Base-by-base conservation (phyloP, 2,113 vertebrate species). In the Phylloscopus trochiloides region DNA sequence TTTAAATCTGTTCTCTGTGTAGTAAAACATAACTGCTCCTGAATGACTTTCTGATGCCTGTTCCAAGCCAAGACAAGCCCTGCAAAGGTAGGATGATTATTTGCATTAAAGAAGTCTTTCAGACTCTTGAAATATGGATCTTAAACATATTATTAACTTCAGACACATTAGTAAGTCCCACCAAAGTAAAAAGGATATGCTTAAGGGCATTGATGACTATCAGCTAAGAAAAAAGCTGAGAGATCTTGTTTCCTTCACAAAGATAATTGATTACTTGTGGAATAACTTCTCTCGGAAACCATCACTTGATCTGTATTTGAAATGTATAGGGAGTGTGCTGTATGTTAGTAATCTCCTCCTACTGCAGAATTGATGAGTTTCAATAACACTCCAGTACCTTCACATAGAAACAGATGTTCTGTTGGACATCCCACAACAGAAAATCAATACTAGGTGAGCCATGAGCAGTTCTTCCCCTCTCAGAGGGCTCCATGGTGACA, bases 301-400 rank as follows among this genome's bases (percentile, higher is more conserved):
- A 71, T 66, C 84, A 66, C 79, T 91, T 85, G 59, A 84, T 95
- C 76, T 86, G 51, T 76, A 81, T 86, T 91, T 94, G 83, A 94
- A 86, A 78, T 20, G 34, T 67, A 67, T 43, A 92, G 90, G 55
- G 36, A 91, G 61, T 32, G 47, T 86, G 51, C 76, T 91, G 61
- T 91, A 74, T 59, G 67, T 80, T 94, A 81, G 59, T 59, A 78
- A 81, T 81, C 86, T 84, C 68, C 70, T 94, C 72, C 88, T 92
- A 74, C 83, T 95, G 79, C 80, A 92, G 72, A 94, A 88, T 1
- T 86, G 80, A 91, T 92, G 89, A 91, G 57, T 89, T 94, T 89
- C 91, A 81, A 78, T 86, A 91, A 81, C 68, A 55, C 47, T 51
- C 36, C 6, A 67, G 68, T 63, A 50, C 70, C 84, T 84, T 78